A percentile compares a stretch with the other conserved stretches of the same genome.
Evolutionary conservation across 2,113 vertebrate genomes (phyloP).

Genomic region (Polypterus bichir): DNA sequence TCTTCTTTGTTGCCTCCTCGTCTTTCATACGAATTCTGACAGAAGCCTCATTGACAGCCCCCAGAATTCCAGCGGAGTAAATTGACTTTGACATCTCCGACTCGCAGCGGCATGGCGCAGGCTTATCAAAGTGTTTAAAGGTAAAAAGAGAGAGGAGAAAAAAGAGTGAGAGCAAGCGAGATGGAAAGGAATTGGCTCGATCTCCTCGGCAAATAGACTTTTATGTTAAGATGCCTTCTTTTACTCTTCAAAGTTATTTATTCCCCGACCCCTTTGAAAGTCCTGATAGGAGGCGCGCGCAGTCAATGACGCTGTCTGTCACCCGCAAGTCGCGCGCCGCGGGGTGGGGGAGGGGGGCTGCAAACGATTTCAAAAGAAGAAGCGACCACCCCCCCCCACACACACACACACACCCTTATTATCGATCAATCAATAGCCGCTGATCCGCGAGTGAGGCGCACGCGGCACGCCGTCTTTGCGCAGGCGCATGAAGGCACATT

Average conservation of each 20-base stretch:
- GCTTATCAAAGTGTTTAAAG: neutral
- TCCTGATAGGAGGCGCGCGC: slow-evolving; percentile 7
- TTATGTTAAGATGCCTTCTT: slow-evolving; percentile 2
- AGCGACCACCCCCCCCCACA: too few relatives aligned
- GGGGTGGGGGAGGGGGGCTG: neutral
- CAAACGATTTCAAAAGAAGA: too few relatives aligned
- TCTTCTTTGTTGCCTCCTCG: neutral
- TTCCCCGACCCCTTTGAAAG: slow-evolving; percentile 22
- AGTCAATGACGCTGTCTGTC: slow-evolving; percentile 1
- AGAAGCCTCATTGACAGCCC: neutral
- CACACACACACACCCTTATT: too few relatives aligned
- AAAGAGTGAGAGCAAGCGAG: too few relatives aligned
- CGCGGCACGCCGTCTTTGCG: too few relatives aligned
- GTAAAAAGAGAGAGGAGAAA: neutral
- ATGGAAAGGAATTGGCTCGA: slow-evolving; percentile 8
- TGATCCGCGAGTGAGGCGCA: too few relatives aligned
- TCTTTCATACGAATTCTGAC: neutral
- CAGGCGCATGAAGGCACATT: too few relatives aligned
- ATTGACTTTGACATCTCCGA: slow-evolving; percentile 3
- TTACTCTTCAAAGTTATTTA: slow-evolving; percentile 19
- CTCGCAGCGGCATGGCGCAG: neutral
- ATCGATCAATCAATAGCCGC: too few relatives aligned
- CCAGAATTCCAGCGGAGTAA: slow-evolving; percentile 3
- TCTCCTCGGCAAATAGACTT: slow-evolving; percentile 15
- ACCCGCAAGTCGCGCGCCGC: neutral